phyloP scores from a whole-genome alignment of 2,888 invertebrate genomes.

The Sabatieria punctata region DNA sequence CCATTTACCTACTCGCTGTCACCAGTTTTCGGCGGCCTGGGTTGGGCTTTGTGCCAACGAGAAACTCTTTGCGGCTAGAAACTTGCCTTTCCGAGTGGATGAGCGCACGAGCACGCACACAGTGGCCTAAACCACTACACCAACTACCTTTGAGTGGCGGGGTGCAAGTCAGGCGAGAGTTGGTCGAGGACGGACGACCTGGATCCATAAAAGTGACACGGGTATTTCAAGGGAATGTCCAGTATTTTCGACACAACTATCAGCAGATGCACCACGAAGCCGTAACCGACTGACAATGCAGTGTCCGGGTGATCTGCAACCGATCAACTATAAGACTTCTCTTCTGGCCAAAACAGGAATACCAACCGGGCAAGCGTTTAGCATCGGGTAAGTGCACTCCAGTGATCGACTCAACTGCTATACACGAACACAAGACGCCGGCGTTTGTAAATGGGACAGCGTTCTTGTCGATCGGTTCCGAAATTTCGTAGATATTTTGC shows the following conservation, averaged over 20 bases:
- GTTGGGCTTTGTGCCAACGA: no score
- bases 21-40: no score
- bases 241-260: conserved; percentile 62
- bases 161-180: conserved; percentile 49
- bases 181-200: conserved; percentile 62
- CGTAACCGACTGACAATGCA: conserved; percentile 60
- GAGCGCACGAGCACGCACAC: no score
- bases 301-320: conserved; percentile 44
- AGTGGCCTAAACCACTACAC: no score
- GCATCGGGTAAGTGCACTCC: conserved; percentile 54
- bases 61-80: no score
- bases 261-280: conserved; percentile 65
- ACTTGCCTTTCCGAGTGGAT: no score
- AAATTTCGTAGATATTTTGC: neutral
- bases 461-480: no score
- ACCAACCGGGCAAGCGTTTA: conserved; percentile 41
- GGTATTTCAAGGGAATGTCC: conserved; percentile 66
- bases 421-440: no score
- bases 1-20: no score
- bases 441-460: no score
- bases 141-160: no score
- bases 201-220: conserved; percentile 60
- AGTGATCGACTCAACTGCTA: conserved; percentile 16
- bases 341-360: neutral
- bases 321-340: no score